These are phyloP conservation scores for Sarcophaga variegata DNA, from an alignment of 2,888 invertebrate genomes.

Conservation along the genomic window DNA sequence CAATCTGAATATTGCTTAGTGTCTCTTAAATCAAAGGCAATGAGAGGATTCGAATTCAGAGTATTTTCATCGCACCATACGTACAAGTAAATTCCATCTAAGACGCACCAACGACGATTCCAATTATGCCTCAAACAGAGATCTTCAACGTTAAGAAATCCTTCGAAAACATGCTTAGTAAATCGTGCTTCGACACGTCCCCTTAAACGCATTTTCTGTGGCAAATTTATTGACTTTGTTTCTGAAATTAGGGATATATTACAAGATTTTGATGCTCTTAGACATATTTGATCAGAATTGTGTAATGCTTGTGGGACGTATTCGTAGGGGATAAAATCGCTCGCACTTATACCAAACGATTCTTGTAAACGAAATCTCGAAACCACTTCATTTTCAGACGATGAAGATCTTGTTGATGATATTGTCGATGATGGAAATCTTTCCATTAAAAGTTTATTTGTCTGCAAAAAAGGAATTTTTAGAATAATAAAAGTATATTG, in stretches of 20 bases:
- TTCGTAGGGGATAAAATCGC: constrained; percentile 76
- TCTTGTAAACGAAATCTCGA: constrained; percentile 80
- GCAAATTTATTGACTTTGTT: constrained; percentile 76
- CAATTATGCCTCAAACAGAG: constrained; percentile 81
- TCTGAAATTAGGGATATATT: constrained; percentile 72
- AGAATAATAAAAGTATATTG: not conserved
- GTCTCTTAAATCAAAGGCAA: constrained; percentile 80
- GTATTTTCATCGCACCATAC: constrained; percentile 83
- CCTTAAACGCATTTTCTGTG: constrained; percentile 73
- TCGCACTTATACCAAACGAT: constrained; percentile 74
- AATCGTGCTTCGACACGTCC: constrained; percentile 76
- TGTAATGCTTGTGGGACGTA: constrained; percentile 71
- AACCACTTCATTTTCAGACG: constrained; percentile 74
- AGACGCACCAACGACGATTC: constrained; percentile 84
- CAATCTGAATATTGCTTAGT: constrained; percentile 73
- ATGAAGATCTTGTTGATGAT: constrained; percentile 68
- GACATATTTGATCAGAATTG: constrained; percentile 72
- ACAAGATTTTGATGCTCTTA: constrained; percentile 74
- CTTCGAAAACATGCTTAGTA: constrained; percentile 76
- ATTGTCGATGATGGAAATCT: constrained; percentile 61
- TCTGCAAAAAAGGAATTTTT: constrained; percentile 46
- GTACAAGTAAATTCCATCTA: constrained; percentile 81
- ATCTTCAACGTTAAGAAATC: constrained; percentile 83
- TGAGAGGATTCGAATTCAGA: constrained; percentile 77
- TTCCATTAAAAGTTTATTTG: constrained; percentile 24